Percentiles rank a stretch among this genome's conserved stretches.
phyloP scores from a whole-genome alignment of 2,888 invertebrate species.

The Drosophila multiciliata region DNA sequence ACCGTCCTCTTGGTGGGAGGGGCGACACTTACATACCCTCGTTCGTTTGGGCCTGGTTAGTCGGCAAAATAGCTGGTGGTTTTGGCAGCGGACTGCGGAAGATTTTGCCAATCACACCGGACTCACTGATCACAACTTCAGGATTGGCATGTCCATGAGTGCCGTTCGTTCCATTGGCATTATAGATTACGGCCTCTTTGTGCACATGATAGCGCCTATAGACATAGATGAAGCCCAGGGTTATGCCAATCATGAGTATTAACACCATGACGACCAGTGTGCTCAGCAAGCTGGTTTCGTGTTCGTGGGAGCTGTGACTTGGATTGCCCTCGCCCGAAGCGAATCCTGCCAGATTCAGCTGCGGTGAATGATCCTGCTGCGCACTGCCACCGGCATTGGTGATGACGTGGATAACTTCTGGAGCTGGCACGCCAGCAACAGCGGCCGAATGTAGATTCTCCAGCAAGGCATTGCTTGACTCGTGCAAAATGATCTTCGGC shows the following conservation, averaged over 20 bases:
- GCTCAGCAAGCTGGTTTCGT: conserved; percentile 78
- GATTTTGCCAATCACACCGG: conserved; percentile 66
- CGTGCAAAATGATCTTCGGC: conserved; percentile 83
- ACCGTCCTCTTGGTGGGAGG: conserved; percentile 36
- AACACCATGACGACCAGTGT: conserved; percentile 79
- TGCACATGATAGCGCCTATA: conserved; percentile 78
- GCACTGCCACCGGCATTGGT: conserved; percentile 66
- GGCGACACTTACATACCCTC: conserved; percentile 84
- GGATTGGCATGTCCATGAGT: conserved; percentile 45
- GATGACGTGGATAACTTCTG: conserved; percentile 84
- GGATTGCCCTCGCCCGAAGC: conserved; percentile 41
- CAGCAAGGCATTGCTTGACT: conserved; percentile 73
- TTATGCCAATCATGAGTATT: conserved; percentile 78
- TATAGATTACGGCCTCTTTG: conserved; percentile 69
- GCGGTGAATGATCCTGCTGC: conserved; percentile 49
- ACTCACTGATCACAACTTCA: conserved; percentile 69
- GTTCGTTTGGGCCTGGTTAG: conserved; percentile 79
- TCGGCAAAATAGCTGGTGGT: conserved; percentile 77
- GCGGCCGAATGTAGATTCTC: conserved; percentile 71
- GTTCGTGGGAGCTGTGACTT: conserved; percentile 62
- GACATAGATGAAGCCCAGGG: conserved; percentile 80
- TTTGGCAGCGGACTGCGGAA: conserved; percentile 83
- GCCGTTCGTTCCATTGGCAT: conserved; percentile 66
- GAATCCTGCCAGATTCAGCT: conserved; percentile 71
- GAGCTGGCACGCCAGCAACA: conserved; percentile 60